A percentile compares a stretch with the other conserved stretches of the same genome.
phyloP scores from a whole-genome alignment of 1,140 invertebrate species.

The Papilio polyxenes region DNA sequence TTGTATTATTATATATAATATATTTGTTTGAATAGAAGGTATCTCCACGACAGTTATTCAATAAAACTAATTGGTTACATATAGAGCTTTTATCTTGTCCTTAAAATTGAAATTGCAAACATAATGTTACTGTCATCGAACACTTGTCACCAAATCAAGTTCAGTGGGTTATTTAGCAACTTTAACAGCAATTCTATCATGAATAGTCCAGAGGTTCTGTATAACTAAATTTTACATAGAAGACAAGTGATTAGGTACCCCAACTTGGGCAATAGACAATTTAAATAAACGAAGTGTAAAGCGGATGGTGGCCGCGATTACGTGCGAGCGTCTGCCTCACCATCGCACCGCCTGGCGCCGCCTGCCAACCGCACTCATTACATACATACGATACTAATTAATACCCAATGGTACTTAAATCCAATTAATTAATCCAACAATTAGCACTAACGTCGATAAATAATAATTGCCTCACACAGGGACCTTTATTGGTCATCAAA shows the following conservation, averaged over 20 bases:
- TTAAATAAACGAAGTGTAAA: conserved; percentile 16
- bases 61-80: not conserved
- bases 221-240: not conserved
- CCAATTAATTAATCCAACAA: not conserved
- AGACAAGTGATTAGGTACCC: not conserved
- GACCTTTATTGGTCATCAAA: not conserved
- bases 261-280: not conserved
- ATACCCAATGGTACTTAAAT: not conserved
- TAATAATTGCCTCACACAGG: not conserved
- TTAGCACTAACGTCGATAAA: not conserved
- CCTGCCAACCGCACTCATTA: conserved; percentile 35
- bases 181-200: not conserved
- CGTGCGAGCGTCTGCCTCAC: conserved; percentile 41
- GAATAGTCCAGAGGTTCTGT: not conserved
- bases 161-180: not conserved
- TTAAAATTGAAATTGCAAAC: not conserved
- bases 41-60: not conserved
- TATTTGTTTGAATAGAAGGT: not conserved
- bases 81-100: not conserved
- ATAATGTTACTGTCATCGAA: not conserved
- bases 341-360: conserved; percentile 39
- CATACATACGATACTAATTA: conserved; percentile 39
- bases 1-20: too few relatives aligned
- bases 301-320: conserved; percentile 47
- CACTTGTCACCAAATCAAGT: not conserved